Evolutionary conservation across 30 jellyfish, hydroid and myxozoan genomes (phyloP), one percentile per base, ranked within the genome.

Genomic region (Chrysaora quinquecirrha): DNA sequence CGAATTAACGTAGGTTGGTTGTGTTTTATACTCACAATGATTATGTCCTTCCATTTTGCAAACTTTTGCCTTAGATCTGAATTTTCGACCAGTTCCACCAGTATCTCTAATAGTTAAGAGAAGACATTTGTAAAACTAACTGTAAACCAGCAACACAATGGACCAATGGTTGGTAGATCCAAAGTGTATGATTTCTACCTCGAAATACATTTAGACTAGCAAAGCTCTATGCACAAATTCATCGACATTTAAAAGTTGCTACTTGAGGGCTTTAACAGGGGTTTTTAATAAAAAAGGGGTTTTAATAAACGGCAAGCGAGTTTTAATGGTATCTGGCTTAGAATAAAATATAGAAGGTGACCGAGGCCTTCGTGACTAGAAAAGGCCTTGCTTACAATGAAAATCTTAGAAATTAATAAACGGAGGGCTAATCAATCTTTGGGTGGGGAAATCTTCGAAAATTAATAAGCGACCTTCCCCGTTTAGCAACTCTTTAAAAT

Each of bases 1-100:
- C 16, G 58, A 6, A 43, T 16, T 6, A 16, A 16, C 58, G 9
- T 9, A 16, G 9, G 9, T 43, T 43, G 9, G 58, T 6, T 6
- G 12, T 43, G 58, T 43, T 43, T 43, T 9, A 52, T 4, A 80
- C 97, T 34, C 70, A 90, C 97, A 61, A 78, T 73, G 19, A 90
- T 77, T 0, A 90, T 75, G 43, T 86, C 95, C 31, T 73, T 83
- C 97, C 97, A 90, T 58, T 77, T 90, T 24, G 89, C 89, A 85
- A 64, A 73, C 25, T 73, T 71, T 48, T 48, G 88, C 29, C 48
- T 50, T n/a, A 61, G 72, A 35, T 83, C 79, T 27, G 74, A 76
- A 64, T 84, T 77, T 30, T 70, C 48, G 23, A 83, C 77, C 50
- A 89, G 68, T 75, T 70, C 83, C 48, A 54, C 47, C 35, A 89